Conservation (phyloP, 2,797 vertebrate species). For the Sebastes minor region DNA sequence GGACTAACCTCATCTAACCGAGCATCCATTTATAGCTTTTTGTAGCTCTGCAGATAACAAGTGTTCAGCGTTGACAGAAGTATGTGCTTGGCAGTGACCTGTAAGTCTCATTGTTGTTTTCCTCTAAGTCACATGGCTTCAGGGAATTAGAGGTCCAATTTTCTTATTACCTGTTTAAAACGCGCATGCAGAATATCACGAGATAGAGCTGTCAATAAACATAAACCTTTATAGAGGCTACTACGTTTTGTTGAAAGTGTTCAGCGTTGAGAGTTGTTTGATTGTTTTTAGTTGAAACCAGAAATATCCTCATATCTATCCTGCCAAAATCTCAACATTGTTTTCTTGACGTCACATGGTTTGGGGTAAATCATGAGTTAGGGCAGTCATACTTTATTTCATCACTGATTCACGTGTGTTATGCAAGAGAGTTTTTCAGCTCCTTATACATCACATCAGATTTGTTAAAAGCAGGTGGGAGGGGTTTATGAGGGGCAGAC, state of each 20-base stretch:
- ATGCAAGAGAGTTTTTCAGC: background rate
- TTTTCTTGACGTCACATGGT: background rate
- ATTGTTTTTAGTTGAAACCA: background rate
- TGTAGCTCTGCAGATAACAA: background rate
- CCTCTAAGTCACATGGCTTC: background rate
- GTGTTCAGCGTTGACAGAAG: background rate
- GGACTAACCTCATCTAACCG: background rate
- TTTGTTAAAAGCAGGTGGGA: background rate
- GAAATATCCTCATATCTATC: background rate
- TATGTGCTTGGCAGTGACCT: background rate
- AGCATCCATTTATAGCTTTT: background rate
- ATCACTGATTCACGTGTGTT: background rate
- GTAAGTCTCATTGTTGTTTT: background rate
- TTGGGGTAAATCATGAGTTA: background rate
- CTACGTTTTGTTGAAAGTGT: background rate
- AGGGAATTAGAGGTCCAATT: background rate
- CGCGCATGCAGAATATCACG: background rate
- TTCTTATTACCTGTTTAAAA: fast-evolving
- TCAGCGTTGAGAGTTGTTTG: background rate
- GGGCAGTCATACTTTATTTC: background rate
- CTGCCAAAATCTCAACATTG: background rate
- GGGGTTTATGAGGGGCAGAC: background rate
- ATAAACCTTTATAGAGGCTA: background rate
- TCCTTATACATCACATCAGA: background rate
- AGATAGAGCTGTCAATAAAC: background rate